Conservation (phyloP, 2,888 invertebrate genomes). For the Beris morrisii region DNA sequence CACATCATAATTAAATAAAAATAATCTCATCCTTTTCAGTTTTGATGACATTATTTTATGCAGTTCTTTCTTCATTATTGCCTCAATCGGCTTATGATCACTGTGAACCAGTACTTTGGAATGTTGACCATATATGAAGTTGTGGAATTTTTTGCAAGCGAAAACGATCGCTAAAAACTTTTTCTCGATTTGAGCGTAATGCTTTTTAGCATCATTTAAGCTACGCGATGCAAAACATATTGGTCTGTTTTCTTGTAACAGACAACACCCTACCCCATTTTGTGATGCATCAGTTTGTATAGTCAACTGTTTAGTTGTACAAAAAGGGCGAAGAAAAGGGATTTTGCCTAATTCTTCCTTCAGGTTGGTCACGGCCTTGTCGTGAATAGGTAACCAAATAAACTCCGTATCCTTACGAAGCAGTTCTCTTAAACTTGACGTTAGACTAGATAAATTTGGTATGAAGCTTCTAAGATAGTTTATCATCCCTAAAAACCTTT, state of each 20-base stretch:
- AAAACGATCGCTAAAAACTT: conserved; percentile 37
- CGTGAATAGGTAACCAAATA: neutral
- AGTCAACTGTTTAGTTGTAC: too few species aligned
- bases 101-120: conserved; percentile 9
- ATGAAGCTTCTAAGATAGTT: conserved; percentile 9
- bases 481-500: conserved; percentile 29
- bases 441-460: conserved; percentile 11
- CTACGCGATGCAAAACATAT: too few species aligned
- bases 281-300: too few species aligned
- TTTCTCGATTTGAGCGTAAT: too few species aligned
- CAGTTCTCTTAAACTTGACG: neutral
- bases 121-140: conserved; percentile 38
- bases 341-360: too few species aligned
- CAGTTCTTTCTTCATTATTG: conserved; percentile 36
- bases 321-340: too few species aligned
- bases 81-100: conserved; percentile 38
- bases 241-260: too few species aligned
- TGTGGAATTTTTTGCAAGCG: conserved; percentile 39
- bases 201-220: too few species aligned
- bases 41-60: conserved; percentile 33
- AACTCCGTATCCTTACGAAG: neutral
- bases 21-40: conserved; percentile 15
- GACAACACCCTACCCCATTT: too few species aligned
- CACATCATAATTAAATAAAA: conserved; percentile 39
- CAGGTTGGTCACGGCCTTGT: neutral